A percentile compares a stretch with the other conserved stretches of the same genome.
Evolutionary conservation across 64 coral and sea anemone genomes (phyloP).

Genomic region (Pocillopora damicornis): DNA sequence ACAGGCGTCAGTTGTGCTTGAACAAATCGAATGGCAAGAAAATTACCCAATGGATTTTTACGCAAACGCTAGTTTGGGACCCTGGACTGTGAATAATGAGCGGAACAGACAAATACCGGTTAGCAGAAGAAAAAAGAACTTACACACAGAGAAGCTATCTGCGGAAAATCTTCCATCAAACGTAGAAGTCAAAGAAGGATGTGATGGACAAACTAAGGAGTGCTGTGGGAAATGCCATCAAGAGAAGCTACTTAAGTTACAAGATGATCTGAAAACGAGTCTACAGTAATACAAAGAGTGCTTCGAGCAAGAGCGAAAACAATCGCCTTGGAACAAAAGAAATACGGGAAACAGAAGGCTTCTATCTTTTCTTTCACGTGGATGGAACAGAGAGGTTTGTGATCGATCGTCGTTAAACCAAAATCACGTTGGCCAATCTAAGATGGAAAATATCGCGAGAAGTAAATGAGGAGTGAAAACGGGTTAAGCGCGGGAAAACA

Average conservation of each 20-base stretch:
- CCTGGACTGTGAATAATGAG: conserved; percentile 90
- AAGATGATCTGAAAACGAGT: background rate
- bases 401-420: no score
- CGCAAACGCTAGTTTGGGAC: conserved; percentile 73
- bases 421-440: no score
- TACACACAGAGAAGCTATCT: conserved; percentile 37
- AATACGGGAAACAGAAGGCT: no score
- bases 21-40: conserved; percentile 72
- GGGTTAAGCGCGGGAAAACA: no score
- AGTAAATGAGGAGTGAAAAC: no score
- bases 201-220: conserved; percentile 13
- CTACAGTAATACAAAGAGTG: background rate
- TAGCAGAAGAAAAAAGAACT: conserved; percentile 16
- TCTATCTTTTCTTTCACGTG: no score
- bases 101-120: conserved; percentile 34
- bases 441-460: no score
- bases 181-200: conserved; percentile 3
- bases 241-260: conserved; percentile 5
- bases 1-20: conserved; percentile 85
- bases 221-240: conserved; percentile 58
- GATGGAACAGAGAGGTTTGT: no score
- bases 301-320: background rate
- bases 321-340: no score
- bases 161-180: background rate
- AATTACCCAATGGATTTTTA: conserved; percentile 98